Evolutionary conservation across 2,888 invertebrate genomes (phyloP).

Genomic region (Pinctada fucata): DNA sequence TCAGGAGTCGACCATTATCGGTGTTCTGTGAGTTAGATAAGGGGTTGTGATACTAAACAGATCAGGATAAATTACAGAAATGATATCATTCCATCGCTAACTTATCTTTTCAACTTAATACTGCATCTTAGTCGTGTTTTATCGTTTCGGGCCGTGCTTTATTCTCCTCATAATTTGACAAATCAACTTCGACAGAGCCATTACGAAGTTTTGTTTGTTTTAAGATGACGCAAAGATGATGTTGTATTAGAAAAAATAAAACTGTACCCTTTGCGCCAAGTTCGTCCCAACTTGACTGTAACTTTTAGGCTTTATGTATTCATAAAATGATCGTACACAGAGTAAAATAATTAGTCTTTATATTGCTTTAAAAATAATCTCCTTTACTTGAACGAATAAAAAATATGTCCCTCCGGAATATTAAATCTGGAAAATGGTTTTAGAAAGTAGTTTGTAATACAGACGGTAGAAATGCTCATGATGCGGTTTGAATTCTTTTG

Average conservation of each 20-base stretch:
- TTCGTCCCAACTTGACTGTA: background rate
- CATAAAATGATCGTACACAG: no score
- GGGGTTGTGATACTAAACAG: slow-evolving; percentile 5
- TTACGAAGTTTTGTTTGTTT: background rate
- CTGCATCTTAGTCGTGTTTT: slow-evolving; percentile 10
- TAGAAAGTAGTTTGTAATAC: no score
- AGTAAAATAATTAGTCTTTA: no score
- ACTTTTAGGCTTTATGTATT: no score
- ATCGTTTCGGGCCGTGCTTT: slow-evolving; percentile 11
- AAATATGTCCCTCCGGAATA: no score
- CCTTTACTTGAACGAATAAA: no score
- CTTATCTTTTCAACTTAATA: slow-evolving; percentile 11
- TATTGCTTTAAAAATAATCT: no score
- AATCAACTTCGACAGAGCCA: slow-evolving; percentile 22
- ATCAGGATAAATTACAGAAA: background rate
- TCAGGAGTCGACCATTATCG: slow-evolving; percentile 2
- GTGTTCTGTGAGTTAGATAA: slow-evolving; percentile 8
- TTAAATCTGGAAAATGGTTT: no score
- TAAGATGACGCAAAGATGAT: background rate
- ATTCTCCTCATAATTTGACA: slow-evolving; percentile 30
- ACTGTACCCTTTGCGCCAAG: background rate
- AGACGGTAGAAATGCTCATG: no score
- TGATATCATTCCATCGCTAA: slow-evolving; percentile 3
- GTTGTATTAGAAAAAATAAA: background rate
- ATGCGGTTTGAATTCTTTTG: no score